A percentile compares a stretch with the other conserved stretches of the same genome.
Evolutionary conservation across 2,888 invertebrate species (phyloP).

Genomic region (Plusia festucae): DNA sequence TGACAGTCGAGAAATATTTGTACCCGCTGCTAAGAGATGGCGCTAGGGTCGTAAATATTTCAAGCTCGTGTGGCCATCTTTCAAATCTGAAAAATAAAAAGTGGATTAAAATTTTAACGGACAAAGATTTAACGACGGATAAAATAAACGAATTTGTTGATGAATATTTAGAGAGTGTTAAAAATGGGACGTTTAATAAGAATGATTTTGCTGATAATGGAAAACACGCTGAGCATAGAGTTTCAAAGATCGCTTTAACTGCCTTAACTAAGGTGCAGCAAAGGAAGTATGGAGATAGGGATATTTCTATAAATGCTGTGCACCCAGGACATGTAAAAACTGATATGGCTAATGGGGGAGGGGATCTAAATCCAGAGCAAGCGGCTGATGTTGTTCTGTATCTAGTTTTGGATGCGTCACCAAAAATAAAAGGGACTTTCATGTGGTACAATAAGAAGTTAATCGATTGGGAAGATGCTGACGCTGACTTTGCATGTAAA

Average conservation of each 20-base stretch:
- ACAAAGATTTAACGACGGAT: slow-evolving; percentile 72
- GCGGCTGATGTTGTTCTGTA: slow-evolving; percentile 89
- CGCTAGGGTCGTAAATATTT: slow-evolving; percentile 93
- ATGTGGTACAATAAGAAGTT: slow-evolving; percentile 90
- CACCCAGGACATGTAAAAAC: slow-evolving; percentile 81
- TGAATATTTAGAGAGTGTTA: slow-evolving; percentile 79
- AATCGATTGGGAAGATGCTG: slow-evolving; percentile 90
- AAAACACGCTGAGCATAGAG: slow-evolving; percentile 83
- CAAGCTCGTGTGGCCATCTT: slow-evolving; percentile 84
- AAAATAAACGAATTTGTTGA: slow-evolving; percentile 80
- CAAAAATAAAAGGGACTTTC: slow-evolving; percentile 90
- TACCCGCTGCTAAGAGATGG: slow-evolving; percentile 92
- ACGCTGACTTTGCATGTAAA: slow-evolving; percentile 75
- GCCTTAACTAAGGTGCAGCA: slow-evolving; percentile 81
- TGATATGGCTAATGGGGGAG: slow-evolving; percentile 87
- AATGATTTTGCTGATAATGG: slow-evolving; percentile 82
- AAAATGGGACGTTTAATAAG: slow-evolving; percentile 79
- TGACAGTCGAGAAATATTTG: slow-evolving; percentile 83
- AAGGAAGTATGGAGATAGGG: slow-evolving; percentile 71
- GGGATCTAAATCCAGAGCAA: slow-evolving; percentile 90
- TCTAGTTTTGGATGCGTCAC: slow-evolving; percentile 90
- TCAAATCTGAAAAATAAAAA: slow-evolving; percentile 79
- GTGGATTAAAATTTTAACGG: slow-evolving; percentile 74
- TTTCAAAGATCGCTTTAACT: slow-evolving; percentile 81
- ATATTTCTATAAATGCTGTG: slow-evolving; percentile 81